These are phyloP conservation scores for Anolis sagrei DNA, from an alignment of 2,113 vertebrate genomes.

Conservation along the genomic window DNA sequence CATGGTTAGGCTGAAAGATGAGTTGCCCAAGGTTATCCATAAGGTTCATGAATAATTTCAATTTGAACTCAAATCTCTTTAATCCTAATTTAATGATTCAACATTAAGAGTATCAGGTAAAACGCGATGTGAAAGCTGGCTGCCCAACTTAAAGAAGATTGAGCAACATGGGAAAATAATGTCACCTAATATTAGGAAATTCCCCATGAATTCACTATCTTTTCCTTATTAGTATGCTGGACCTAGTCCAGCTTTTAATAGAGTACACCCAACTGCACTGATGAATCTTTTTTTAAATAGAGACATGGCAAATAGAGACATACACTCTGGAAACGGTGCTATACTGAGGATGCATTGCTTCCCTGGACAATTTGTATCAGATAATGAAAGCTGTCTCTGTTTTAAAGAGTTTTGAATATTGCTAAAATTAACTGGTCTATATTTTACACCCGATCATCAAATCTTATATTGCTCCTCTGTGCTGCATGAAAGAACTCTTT, in stretches of 20 bases:
- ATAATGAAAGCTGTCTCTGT: not conserved
- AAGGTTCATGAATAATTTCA: not conserved
- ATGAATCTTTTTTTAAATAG: not conserved
- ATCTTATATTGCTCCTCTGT: not conserved
- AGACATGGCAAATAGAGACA: no score
- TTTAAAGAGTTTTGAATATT: not conserved
- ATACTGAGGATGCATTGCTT: not conserved
- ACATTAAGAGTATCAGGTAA: not conserved
- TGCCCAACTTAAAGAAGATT: not conserved
- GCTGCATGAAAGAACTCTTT: conserved; percentile 5
- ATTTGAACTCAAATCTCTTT: not conserved
- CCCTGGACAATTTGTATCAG: not conserved
- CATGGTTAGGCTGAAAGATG: not conserved
- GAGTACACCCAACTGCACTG: not conserved
- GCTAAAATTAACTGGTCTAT: conserved; percentile 2
- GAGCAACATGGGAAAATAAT: not conserved
- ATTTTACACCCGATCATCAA: not conserved
- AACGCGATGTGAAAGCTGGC: not conserved
- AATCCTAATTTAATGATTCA: not conserved
- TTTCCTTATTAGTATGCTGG: not conserved
- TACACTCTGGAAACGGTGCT: not conserved
- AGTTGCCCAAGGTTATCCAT: not conserved
- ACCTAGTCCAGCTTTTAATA: not conserved
- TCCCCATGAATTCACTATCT: not conserved
- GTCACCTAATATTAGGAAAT: not conserved